phyloP scores from a whole-genome alignment of 2,113 vertebrate species.

The Otocyon megalotis region DNA sequence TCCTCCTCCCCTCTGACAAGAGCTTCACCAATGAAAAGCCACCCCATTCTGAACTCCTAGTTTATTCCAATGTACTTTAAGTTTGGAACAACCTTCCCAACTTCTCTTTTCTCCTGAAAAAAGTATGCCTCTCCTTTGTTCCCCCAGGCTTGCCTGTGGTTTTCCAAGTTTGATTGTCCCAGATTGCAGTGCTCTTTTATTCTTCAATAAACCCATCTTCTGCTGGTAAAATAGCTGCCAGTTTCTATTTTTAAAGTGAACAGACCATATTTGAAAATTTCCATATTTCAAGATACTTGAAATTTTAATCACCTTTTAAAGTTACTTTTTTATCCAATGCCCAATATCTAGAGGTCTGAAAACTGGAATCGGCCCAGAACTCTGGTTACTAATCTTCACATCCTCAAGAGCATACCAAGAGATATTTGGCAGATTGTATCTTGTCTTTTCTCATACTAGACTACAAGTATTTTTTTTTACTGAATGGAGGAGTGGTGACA shows the following conservation, averaged over 20 bases:
- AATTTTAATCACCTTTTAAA: slow-evolving; percentile 52
- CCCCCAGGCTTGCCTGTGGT: not conserved
- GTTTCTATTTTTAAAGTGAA: not conserved
- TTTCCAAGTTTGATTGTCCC: not conserved
- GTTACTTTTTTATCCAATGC: slow-evolving; percentile 49
- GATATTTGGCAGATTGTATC: not conserved
- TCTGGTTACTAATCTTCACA: slow-evolving; percentile 8
- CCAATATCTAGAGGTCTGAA: slow-evolving; percentile 49
- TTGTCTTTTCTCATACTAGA: slow-evolving; percentile 20
- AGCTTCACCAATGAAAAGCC: not conserved
- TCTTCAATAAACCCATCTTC: not conserved
- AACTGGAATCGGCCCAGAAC: slow-evolving; percentile 21
- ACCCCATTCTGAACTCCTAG: not conserved
- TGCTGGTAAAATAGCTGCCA: not conserved
- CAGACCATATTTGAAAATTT: slow-evolving; percentile 28
- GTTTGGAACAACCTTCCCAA: not conserved
- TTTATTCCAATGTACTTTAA: not conserved
- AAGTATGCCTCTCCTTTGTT: not conserved
- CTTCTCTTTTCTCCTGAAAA: not conserved
- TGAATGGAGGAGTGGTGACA: not conserved
- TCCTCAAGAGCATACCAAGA: not conserved
- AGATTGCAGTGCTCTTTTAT: not conserved
- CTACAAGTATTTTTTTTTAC: slow-evolving; percentile 17
- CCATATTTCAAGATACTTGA: slow-evolving; percentile 38
- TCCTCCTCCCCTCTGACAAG: not conserved